Evolutionary conservation across 2,888 invertebrate species (phyloP), one percentile per base, ranked within the genome.

Genomic region (Drosophila mimica): DNA sequence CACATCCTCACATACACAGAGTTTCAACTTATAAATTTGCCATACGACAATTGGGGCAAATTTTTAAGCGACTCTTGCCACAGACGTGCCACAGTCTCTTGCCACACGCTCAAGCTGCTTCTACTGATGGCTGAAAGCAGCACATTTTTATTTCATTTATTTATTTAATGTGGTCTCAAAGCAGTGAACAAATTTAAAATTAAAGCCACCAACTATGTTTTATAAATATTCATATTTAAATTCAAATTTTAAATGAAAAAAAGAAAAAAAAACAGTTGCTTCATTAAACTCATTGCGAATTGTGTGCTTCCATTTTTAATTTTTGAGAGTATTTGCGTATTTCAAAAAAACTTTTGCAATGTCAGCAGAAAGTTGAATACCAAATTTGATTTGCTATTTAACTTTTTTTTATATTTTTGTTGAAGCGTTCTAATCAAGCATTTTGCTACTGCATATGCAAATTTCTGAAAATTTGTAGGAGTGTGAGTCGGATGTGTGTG

Each of bases 351-450:
- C 30, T 57, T 85, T 83, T 72, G 71, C 68, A 68, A 74, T 69
- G 66, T 61, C 52, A 66, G 65, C 49, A 20, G 17, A 69, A 74
- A 74, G 70, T 61, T 65, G 9, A 74, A 73, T 70, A 71, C 73
- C 40, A 17, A 69, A 80, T 77, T 73, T 70, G 30, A 74, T 74
- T 60, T 68, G 69, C 56, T 60, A 61, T 74, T 77, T 74, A 62
- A 69, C 74, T 70, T 77, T n/a, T 74, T 40, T 20, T 13, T 51
- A 17, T 25, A 63, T 51, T 43, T 30, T 65, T 51, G 38, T 59
- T 70, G 70, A 82, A 80, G 62, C 53, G 59, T 70, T 76, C 89
- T 84, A 89, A 87, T 87, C 87, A 89, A 89, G 62, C 83, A 70
- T 76, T 76, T 74, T 74, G 69, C 57, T 31, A 54, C 56, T 49